Percentiles rank a stretch among this genome's conserved stretches.
Evolutionary conservation across 2,888 invertebrate genomes (phyloP).

Genomic region (Amitus sp.): DNA sequence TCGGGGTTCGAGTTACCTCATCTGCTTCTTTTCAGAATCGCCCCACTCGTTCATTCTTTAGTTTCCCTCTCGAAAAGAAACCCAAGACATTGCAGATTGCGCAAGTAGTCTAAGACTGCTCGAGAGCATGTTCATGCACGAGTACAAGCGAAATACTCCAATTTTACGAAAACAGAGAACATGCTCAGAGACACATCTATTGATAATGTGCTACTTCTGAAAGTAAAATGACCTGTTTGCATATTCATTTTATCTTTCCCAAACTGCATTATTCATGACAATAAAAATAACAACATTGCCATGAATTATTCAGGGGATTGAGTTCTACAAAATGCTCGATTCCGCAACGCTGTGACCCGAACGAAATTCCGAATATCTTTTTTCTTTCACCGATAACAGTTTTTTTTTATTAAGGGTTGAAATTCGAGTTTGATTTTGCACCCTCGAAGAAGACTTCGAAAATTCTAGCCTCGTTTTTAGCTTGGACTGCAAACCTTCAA

Average conservation of each 20-base stretch:
- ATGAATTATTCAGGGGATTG: neutral
- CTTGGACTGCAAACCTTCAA: no score
- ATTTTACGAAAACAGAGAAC: conserved; percentile 13
- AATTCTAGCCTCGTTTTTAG: no score
- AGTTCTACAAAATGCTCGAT: neutral
- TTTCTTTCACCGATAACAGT: neutral
- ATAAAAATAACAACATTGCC: conserved; percentile 3
- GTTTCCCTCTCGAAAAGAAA: conserved; percentile 15
- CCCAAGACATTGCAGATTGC: conserved; percentile 31
- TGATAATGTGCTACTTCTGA: conserved; percentile 1
- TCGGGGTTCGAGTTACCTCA: conserved; percentile 29
- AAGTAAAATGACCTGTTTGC: conserved; percentile 2
- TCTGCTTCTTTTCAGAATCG: conserved; percentile 29
- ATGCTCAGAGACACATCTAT: neutral
- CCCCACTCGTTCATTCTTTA: conserved; percentile 18
- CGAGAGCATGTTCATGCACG: conserved; percentile 6
- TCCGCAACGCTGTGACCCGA: neutral
- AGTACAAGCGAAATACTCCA: conserved; percentile 23
- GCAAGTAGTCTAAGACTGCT: conserved; percentile 21
- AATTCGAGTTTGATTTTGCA: no score
- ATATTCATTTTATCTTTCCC: neutral
- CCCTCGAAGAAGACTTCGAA: no score
- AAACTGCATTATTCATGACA: conserved; percentile 1
- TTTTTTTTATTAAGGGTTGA: no score
- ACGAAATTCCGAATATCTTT: neutral